A percentile compares a stretch with the other conserved stretches of the same genome.
Conservation (phyloP, 2,888 invertebrate species). For the Rotaria magnacalcarata region DNA sequence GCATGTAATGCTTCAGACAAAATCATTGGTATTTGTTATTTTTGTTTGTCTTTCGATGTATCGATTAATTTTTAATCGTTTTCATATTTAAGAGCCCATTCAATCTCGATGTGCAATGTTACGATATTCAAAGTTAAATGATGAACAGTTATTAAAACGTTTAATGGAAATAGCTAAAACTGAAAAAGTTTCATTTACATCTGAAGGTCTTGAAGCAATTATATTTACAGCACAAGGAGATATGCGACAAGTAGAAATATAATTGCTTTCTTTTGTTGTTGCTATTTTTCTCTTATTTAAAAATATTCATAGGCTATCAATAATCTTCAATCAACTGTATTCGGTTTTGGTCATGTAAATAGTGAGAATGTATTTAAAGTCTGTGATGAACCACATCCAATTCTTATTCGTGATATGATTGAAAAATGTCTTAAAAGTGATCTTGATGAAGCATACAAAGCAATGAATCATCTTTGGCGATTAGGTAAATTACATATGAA, state of each 20-base stretch:
- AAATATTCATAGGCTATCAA: constrained; percentile 69
- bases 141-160: constrained; percentile 81
- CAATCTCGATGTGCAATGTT: constrained; percentile 96
- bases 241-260: constrained; percentile 70
- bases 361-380: constrained; percentile 88
- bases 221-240: constrained; percentile 98
- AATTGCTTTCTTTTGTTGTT: not conserved
- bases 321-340: constrained; percentile 88
- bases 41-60: not conserved
- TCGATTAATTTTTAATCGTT: not conserved
- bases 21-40: constrained; percentile 68
- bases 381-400: constrained; percentile 47
- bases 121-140: constrained; percentile 80
- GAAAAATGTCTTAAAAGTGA: constrained; percentile 74
- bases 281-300: constrained; percentile 47
- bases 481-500: constrained; percentile 62
- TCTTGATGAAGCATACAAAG: constrained; percentile 77
- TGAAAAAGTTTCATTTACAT: constrained; percentile 73
- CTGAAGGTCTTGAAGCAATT: constrained; percentile 89
- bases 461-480: constrained; percentile 80
- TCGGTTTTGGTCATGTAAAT: constrained; percentile 84
- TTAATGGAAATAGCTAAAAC: constrained; percentile 71
- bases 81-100: constrained; percentile 71
- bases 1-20: constrained; percentile 97
- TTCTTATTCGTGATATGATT: constrained; percentile 80